Evolutionary conservation across 2,888 invertebrate species (phyloP), one percentile per base, ranked within the genome.

Genomic region (Gryllus longicercus): DNA sequence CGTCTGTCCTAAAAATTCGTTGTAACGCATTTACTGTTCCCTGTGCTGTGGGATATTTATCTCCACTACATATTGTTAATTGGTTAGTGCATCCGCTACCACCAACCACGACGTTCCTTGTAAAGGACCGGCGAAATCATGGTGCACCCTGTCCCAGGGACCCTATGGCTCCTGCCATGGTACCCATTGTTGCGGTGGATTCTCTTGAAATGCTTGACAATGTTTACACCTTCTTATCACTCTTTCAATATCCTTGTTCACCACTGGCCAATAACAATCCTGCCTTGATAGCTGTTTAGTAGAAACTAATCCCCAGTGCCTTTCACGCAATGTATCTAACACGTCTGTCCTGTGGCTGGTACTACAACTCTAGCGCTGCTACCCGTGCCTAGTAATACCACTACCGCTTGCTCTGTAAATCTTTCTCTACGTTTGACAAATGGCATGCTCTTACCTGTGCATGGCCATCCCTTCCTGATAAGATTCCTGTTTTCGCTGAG

Each of bases 41-140:
- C 51, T 16, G n/a, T n/a, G n/a, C n/a, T n/a, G 14, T 74, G 25
- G 50, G 12, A 12, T 51, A 2, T 12, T 11, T 14, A 63, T 51
- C 18, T 51, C 11, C 14, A 63, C 2, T 2, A 75, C 49, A 12
- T 79, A 49, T 3, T 25, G 18, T 16, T 38, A 79, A 63, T 76
- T 75, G 10, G 79, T 75, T 5, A 74, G 21, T 49, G 79, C 75
- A 51, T 79, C 76, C n/a, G 75, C 11, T 74, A 49, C 21, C 2
- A 79, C 21, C 4, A 79, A 50, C 50, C 21, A 79, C 23, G 8
- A 38, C 75, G 74, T 75, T 12, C 23, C 76, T 21, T 16, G 50
- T 12, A 79, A n/a, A 5, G 74, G 11, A 18, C 79, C 49, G 11
- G n/a, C 49, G 49, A 49, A 79, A 25, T 75, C 75, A 18, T 38